Evolutionary conservation across 2,113 vertebrate species (phyloP).

Genomic region (Triplophysa dalaica): DNA sequence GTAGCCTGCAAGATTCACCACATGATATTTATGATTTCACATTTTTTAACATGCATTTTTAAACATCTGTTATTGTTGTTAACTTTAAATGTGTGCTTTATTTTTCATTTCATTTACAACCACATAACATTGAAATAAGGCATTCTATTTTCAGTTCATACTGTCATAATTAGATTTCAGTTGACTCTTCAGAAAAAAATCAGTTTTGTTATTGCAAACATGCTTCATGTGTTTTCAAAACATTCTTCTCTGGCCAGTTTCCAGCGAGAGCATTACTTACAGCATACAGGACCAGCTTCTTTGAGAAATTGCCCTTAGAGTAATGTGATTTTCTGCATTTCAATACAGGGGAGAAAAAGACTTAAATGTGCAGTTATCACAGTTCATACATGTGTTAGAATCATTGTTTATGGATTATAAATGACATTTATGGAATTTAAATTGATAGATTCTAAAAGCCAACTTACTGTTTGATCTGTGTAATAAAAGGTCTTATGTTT

Average conservation of each 20-base stretch:
- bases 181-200: not conserved
- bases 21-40: not conserved
- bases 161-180: not conserved
- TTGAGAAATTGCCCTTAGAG: not conserved
- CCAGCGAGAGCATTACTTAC: not conserved
- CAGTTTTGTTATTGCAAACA: not conserved
- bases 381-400: not conserved
- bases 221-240: not conserved
- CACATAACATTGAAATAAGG: too few species aligned
- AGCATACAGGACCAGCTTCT: not conserved
- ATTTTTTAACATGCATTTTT: too few species aligned
- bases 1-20: not conserved
- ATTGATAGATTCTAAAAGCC: not conserved
- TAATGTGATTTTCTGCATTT: not conserved
- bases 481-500: not conserved
- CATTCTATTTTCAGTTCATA: too few species aligned
- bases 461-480: not conserved
- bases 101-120: too few species aligned
- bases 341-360: not conserved
- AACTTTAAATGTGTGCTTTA: too few species aligned
- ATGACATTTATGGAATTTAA: slow-evolving; percentile 3
- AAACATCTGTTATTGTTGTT: too few species aligned
- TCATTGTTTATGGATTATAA: slow-evolving; percentile 15
- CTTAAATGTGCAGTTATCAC: not conserved
- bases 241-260: not conserved